phyloP scores from a whole-genome alignment of 2,888 invertebrate species.

The Polydrusus pterygomalis region DNA sequence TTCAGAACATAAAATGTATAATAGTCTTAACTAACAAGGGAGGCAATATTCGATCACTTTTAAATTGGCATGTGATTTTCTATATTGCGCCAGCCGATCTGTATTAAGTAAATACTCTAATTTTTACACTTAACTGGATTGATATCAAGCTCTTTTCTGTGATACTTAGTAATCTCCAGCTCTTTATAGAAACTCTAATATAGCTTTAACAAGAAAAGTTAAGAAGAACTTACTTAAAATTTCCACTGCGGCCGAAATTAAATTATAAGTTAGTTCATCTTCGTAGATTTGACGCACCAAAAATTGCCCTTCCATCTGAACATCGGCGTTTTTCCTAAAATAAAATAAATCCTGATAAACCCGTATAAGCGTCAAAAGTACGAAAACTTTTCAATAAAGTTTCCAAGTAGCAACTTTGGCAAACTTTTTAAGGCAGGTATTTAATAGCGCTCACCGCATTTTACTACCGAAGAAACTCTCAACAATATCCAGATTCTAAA shows the following conservation, averaged over 20 bases:
- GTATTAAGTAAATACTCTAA: too few relatives aligned
- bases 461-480: background rate
- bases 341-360: conserved; percentile 38
- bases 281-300: conserved; percentile 96
- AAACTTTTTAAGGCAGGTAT: background rate
- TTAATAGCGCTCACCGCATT: background rate
- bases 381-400: conserved; percentile 23
- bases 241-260: conserved; percentile 94
- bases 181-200: background rate
- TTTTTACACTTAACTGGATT: too few relatives aligned
- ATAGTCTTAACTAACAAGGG: too few relatives aligned
- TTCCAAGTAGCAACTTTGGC: background rate
- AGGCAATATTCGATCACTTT: too few relatives aligned
- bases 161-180: background rate
- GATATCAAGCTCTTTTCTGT: background rate
- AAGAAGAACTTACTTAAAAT: conserved; percentile 83
- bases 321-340: conserved; percentile 91
- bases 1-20: too few relatives aligned
- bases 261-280: conserved; percentile 94
- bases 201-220: conserved; percentile 15
- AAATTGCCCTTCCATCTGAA: conserved; percentile 96
- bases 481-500: background rate
- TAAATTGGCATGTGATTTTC: too few relatives aligned
- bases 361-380: conserved; percentile 10
- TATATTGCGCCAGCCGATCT: too few relatives aligned